A percentile compares a stretch with the other conserved stretches of the same genome.
phyloP scores from a whole-genome alignment of 2,888 invertebrate genomes.

The Magallana nippona region DNA sequence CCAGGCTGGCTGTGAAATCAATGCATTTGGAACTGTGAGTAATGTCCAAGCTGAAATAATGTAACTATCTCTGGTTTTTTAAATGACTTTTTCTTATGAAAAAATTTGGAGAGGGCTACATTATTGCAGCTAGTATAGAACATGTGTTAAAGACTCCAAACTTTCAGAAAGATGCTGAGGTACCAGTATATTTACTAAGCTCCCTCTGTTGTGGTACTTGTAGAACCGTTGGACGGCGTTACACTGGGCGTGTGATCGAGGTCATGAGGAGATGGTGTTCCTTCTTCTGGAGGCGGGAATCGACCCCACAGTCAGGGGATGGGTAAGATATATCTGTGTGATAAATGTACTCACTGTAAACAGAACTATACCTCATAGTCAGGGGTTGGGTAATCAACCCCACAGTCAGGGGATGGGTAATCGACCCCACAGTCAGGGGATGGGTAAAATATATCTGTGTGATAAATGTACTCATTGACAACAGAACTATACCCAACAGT shows the following conservation, averaged over 20 bases:
- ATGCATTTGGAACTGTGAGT: slow-evolving; percentile 77
- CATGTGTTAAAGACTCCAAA: no score
- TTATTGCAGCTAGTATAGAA: not conserved
- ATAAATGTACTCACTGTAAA: no score
- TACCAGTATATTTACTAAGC: not conserved
- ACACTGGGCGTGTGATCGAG: slow-evolving; percentile 79
- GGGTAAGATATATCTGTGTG: slow-evolving; percentile 61
- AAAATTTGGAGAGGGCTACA: not conserved
- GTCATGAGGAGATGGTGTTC: slow-evolving; percentile 75
- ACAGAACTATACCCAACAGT: not conserved
- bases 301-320: slow-evolving; percentile 73
- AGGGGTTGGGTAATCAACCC: no score
- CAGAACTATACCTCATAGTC: not conserved
- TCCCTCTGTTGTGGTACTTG: slow-evolving; percentile 20
- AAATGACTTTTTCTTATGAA: not conserved
- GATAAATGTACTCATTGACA: no score
- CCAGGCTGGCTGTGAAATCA: slow-evolving; percentile 75
- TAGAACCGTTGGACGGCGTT: slow-evolving; percentile 80
- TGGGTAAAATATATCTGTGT: slow-evolving; percentile 61
- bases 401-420: slow-evolving; percentile 66
- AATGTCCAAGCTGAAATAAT: not conserved
- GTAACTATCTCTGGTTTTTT: not conserved
- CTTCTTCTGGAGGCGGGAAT: slow-evolving; percentile 77
- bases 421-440: no score
- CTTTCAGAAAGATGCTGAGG: no score